Evolutionary conservation across 2,888 invertebrate species (phyloP), one percentile per base, ranked within the genome.

Genomic region (Sinelater perroti): DNA sequence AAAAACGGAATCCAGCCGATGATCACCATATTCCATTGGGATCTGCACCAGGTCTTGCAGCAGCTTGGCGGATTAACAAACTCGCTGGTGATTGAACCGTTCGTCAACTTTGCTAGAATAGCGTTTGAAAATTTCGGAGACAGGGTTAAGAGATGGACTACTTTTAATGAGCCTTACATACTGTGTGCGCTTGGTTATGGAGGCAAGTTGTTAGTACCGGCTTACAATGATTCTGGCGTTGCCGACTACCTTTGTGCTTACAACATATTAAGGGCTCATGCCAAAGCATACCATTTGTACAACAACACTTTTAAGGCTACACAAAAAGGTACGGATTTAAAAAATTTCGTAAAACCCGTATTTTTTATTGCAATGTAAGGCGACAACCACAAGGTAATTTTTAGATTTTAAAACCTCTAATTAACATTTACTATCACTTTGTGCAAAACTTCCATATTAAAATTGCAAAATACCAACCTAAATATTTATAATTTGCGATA

Each of bases 11-110:
- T 89, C 53, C 68, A 73, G 36, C 85, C 85, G 5, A 67, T 78
- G 62, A 73, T 80, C 1, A 71, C 73, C 1, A 71, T 79, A 1
- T 75, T 70, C 61, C 75, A 78, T 56, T 73, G 74, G 71, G 72
- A 74, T 52, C 40, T 68, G 7, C 74, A 73, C 1, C 68, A 69
- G 58, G n/a, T 36, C 3, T 21, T 73, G 3, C 65, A 83, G 80
- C 79, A 85, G 69, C 79, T 84, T 75, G 86, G 86, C 0, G 87
- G 86, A 0, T 86, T 85, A 84, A 80, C 83, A 21, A 87, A 86
- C 68, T 82, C 83, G 0, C 62, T 81, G 6, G 79, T 85, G 35
- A 78, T 78, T 6, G 79, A 81, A 62, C 82, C 79, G 65, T 82
- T 81, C 55, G 80, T 76, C 64, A 81, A 83, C 64, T 84, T 82